Evolutionary conservation across 2,113 vertebrate genomes (phyloP).

Genomic region (Cnemophilus loriae): DNA sequence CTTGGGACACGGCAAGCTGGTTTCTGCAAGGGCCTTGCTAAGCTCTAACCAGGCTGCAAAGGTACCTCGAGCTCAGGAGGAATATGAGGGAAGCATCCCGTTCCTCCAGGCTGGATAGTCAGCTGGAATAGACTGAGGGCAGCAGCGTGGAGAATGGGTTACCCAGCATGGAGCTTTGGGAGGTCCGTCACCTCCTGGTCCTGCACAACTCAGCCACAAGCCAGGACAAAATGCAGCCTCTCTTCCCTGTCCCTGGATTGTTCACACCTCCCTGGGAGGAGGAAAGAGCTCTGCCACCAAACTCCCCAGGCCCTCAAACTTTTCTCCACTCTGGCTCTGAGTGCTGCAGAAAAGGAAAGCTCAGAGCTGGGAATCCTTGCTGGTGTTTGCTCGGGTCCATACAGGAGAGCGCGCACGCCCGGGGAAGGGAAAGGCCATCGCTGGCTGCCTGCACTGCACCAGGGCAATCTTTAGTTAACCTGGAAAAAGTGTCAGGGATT

Average conservation of each 20-base stretch:
- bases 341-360: neutral
- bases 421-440: neutral
- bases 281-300: neutral
- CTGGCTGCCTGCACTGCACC: neutral
- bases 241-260: neutral
- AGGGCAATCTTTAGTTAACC: neutral
- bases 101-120: neutral
- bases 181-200: neutral
- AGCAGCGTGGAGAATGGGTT: rapidly evolving
- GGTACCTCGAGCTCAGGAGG: neutral
- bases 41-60: neutral
- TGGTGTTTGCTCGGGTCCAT: neutral
- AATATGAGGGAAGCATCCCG: neutral
- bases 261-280: neutral
- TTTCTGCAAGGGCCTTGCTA: neutral
- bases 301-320: neutral
- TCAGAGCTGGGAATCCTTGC: neutral
- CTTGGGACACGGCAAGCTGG: neutral
- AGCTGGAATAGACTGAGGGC: neutral
- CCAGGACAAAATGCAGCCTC: neutral
- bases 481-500: conserved; percentile 1
- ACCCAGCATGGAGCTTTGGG: neutral
- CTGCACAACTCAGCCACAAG: neutral
- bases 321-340: neutral
- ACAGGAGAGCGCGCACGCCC: rapidly evolving